These are phyloP conservation scores for Araneus ventricosus DNA, from an alignment of 1,140 invertebrate species.

Conservation along the genomic window DNA sequence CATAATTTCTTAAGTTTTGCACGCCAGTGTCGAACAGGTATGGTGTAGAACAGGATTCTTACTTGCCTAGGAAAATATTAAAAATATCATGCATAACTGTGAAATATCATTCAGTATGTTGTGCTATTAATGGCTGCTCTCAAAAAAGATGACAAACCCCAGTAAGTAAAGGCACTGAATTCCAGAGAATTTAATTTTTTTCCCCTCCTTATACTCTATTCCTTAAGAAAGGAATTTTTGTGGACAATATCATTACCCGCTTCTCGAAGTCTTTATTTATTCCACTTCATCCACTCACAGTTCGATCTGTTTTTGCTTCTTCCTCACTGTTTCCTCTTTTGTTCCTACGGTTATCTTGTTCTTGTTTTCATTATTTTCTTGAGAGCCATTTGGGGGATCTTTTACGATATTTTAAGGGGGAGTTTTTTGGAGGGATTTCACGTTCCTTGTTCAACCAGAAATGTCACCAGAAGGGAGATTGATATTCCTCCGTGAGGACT, in stretches of 20 bases:
- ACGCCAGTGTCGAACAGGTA: no score
- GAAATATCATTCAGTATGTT: no score
- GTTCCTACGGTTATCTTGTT: neutral
- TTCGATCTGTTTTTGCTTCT: slow-evolving; percentile 17
- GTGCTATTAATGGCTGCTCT: no score
- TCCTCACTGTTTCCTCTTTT: no score
- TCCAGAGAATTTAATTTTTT: neutral
- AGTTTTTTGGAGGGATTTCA: neutral
- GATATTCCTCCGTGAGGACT: neutral
- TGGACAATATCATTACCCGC: neutral
- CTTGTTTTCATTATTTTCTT: neutral
- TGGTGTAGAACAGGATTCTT: no score
- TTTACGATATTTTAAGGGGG: neutral
- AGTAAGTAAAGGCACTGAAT: no score
- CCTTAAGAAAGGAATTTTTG: neutral
- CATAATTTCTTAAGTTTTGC: no score
- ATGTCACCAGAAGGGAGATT: slow-evolving; percentile 32
- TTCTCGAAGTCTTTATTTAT: slow-evolving; percentile 18
- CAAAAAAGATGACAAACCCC: no score
- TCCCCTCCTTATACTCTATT: neutral
- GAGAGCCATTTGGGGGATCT: no score
- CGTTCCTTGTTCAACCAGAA: slow-evolving; percentile 5
- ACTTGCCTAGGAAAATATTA: no score
- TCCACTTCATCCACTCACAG: neutral
- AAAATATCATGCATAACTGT: no score